These are phyloP conservation scores for Lasioglossum morio DNA, from an alignment of 2,888 invertebrate genomes.

Conservation along the genomic window DNA sequence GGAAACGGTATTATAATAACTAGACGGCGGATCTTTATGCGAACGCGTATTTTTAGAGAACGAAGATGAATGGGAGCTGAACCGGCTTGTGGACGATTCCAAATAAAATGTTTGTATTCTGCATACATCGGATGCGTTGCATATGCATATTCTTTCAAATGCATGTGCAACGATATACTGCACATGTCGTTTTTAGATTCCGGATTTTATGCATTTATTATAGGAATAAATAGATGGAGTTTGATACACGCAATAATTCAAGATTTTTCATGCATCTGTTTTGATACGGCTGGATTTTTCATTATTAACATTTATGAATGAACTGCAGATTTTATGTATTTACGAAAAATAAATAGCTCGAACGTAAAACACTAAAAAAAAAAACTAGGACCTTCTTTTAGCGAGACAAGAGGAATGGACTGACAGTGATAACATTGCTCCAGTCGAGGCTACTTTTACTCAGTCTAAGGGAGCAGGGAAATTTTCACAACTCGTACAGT, in stretches of 20 bases:
- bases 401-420: neutral
- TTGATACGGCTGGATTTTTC: too few relatives aligned
- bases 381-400: neutral
- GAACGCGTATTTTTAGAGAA: neutral
- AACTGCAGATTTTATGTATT: neutral
- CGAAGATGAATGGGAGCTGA: neutral
- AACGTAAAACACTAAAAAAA: neutral
- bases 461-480: neutral
- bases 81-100: neutral
- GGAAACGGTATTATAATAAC: constrained; percentile 17
- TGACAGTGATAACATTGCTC: neutral
- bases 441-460: neutral
- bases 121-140: neutral
- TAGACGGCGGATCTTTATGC: neutral
- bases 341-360: neutral
- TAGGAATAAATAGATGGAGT: neutral
- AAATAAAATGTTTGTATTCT: neutral
- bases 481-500: neutral
- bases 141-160: neutral
- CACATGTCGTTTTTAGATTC: neutral
- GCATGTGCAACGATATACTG: neutral
- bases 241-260: neutral
- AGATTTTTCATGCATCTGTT: neutral
- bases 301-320: too few relatives aligned
- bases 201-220: neutral